Evolutionary conservation across 2,888 invertebrate species (phyloP), one percentile per base, ranked within the genome.

Genomic region (Norana najaformis): DNA sequence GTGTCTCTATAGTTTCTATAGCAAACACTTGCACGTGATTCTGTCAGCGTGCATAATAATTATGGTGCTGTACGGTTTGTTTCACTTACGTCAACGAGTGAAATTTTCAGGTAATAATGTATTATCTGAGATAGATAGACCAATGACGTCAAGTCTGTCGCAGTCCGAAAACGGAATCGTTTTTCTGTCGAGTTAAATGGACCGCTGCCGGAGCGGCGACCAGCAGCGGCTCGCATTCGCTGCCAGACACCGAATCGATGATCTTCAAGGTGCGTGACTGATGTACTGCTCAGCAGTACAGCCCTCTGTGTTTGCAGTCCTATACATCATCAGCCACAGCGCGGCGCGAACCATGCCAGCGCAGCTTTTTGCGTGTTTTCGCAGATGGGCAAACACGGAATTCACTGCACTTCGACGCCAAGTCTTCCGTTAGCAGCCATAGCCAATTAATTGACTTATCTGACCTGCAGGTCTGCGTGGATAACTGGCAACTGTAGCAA

Each of bases 141-240:
- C n/a, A 69, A n/a, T 69, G 69, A 69, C 69, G 69, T 69, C 69
- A 69, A n/a, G n/a, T 5, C 69, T 30, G 69, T 11, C 69, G 69
- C 69, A 30, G 69, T 69, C 69, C n/a, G 69, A 69, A 69, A 69
- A 69, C 69, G 69, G 69, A 69, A 69, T 69, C 69, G 69, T 69
- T 69, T 69, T 69, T n/a, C 69, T 69, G 69, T 69, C 69, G 69
- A 69, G 69, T 69, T n/a, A 69, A 69, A 69, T 69, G 69, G 69
- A 69, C 69, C 69, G 69, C 69, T n/a, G 69, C 69, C 69, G 69
- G 8, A 30, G 69, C n/a, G 69, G 69, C 69, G 69, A n/a, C 30
- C 69, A n/a, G 69, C n/a, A 11, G n/a, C n/a, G 69, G 69, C 69
- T 69, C 69, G 69, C n/a, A 69, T 69, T 69, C 30, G 69, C n/a